Evolutionary conservation across 1,140 invertebrate species (phyloP).

Genomic region (Physella acuta): DNA sequence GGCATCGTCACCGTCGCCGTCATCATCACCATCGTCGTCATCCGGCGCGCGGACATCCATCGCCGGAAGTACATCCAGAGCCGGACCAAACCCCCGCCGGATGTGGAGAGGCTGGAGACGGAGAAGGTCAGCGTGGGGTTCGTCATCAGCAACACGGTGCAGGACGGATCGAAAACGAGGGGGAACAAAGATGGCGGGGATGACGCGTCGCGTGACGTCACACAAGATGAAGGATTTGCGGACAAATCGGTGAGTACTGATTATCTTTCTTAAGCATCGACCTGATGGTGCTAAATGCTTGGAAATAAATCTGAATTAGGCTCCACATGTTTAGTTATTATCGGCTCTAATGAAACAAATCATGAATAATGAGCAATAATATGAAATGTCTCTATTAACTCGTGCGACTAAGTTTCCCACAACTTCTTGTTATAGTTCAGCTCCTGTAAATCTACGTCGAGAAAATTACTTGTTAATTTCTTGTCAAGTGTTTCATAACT

Average conservation of each 20-base stretch:
- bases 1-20: constrained; percentile 35
- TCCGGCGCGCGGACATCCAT: constrained; percentile 29
- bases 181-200: constrained; percentile 3
- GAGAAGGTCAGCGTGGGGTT: constrained; percentile 24
- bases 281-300: no score
- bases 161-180: constrained; percentile 2
- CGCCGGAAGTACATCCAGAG: constrained; percentile 21
- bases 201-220: constrained; percentile 7
- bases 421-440: no score
- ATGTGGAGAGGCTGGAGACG: constrained; percentile 20
- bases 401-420: no score
- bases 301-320: no score
- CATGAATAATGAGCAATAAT: no score
- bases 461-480: no score
- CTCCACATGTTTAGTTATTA: no score
- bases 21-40: constrained; percentile 34
- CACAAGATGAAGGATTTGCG: constrained; percentile 29
- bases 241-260: constrained; percentile 35
- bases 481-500: no score
- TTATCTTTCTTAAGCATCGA: no score
- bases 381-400: no score
- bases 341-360: no score
- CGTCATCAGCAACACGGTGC: constrained; percentile 27
- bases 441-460: no score
- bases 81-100: neutral